These are phyloP conservation scores for pig (Sus scrofa) DNA, from an alignment of 2,113 vertebrate genomes.

Conservation along the genomic window T2T-Sscrofa CM000817.6:171058501-171059000, in stretches of 20 bases:
- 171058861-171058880: background rate
- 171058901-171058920: background rate
- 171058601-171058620: constrained; percentile 24
- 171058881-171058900: constrained; percentile 35
- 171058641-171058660: constrained; percentile 45
- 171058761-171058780: constrained; percentile 21
- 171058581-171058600: constrained; percentile 15
- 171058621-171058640: constrained; percentile 39
- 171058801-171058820: background rate
- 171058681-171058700: constrained; percentile 30
- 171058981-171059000: constrained; percentile 23
- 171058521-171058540: constrained; percentile 13
- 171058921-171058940: background rate
- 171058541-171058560: constrained; percentile 38
- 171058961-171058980: background rate
- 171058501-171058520: constrained; percentile 72
- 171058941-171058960: constrained; percentile 3
- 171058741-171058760: constrained; percentile 36
- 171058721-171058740: constrained; percentile 41
- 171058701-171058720: constrained; percentile 48
- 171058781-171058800: constrained; percentile 28
- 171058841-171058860: background rate
- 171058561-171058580: constrained; percentile 55
- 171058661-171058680: constrained; percentile 4
- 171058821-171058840: background rate